Conservation (phyloP, 23 tunicate species). For the Corella eumyota region DNA sequence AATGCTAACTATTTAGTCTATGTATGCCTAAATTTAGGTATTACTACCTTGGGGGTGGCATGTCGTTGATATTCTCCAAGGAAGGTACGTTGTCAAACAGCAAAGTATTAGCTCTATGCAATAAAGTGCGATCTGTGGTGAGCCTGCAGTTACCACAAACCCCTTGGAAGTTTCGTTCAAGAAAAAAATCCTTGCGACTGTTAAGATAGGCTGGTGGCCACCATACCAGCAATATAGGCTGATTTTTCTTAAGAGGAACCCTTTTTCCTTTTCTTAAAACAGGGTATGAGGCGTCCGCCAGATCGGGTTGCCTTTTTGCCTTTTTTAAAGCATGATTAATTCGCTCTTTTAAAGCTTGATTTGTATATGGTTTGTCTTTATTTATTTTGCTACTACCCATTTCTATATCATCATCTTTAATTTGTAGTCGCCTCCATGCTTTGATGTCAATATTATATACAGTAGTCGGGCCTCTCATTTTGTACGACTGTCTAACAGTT, state of each 20-base stretch:
- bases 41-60: conserved; percentile 36
- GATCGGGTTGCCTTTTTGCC: too few relatives aligned
- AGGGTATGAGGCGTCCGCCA: conserved; percentile 18
- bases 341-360: too few relatives aligned
- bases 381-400: too few relatives aligned
- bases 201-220: conserved; percentile 37
- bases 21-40: too few relatives aligned
- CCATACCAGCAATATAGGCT: conserved; percentile 54
- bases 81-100: conserved; percentile 48
- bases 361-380: too few relatives aligned
- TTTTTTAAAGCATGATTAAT: too few relatives aligned
- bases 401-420: too few relatives aligned
- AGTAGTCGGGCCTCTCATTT: too few relatives aligned
- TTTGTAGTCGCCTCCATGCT: too few relatives aligned
- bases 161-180: conserved; percentile 40
- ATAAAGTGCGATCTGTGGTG: conserved; percentile 36
- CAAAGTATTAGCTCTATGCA: conserved; percentile 21
- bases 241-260: conserved; percentile 4
- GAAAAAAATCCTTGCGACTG: conserved; percentile 11
- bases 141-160: conserved; percentile 65
- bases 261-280: not conserved
- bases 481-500: too few relatives aligned
- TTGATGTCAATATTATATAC: too few relatives aligned
- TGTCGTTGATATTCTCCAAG: conserved; percentile 22
- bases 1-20: too few relatives aligned